Base-by-base conservation (phyloP, 2,113 vertebrate species). In the Hyperoodon ampullatus region DNA sequence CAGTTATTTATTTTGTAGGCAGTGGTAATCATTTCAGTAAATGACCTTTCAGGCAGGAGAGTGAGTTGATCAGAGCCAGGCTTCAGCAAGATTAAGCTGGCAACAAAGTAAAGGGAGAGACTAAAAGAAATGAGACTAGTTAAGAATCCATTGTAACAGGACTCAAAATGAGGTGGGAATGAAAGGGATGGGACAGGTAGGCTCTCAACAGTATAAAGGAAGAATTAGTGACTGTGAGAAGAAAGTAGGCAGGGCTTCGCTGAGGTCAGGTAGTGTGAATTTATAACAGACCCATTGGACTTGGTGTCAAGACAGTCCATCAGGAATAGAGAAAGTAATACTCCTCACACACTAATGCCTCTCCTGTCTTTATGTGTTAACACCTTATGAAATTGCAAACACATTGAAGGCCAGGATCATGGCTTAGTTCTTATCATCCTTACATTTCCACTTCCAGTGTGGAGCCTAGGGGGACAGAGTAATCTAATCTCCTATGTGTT, bases 101-200 rank as follows among this genome's bases (percentile, higher is more conserved):
- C 16, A 94, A 60, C 26, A 24, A 18, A 90, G 47, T 75, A 58
- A 82, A 55, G 35, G 61, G 26, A 91, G 66, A 83, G 44, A 90
- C 14, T 61, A 60, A 39, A 90, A 77, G 70, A 92, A 88, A 68
- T 95, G n/a, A 87, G n/a, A 93, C 24, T 83, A 66, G 18, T 89
- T 90, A 84, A 24, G 58, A 44, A 66, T 55, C 68, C 82, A 9
- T 81, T 70, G 2, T 68, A 53, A 50, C n/a, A 55, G 21, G 15
- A 68, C 18, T n/a, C 19, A 55, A 35, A 82, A 33, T 93, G 16
- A 90, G 75, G 6, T 71, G 55, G 87, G 24, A 87, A 58, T 91
- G 50, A 53, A 42, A 93, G 15, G 12, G 66, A 66, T 71, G 35
- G 35, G 42, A 39, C 55, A 78, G 55, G 55, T 30, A n/a, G 35